Evolutionary conservation across 2,888 invertebrate species (phyloP), one percentile per base, ranked within the genome.

Genomic region (Ellobium chinense): DNA sequence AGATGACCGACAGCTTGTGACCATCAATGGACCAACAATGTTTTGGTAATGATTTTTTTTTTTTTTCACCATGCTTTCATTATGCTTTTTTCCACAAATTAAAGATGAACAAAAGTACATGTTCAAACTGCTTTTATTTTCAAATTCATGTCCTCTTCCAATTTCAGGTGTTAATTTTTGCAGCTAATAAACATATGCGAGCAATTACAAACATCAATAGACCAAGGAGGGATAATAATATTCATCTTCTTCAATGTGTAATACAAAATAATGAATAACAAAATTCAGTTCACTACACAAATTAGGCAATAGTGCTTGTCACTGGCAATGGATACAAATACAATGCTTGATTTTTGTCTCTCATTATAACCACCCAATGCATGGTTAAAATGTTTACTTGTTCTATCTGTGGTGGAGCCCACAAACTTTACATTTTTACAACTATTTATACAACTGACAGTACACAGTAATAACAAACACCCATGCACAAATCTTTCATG

Each of bases 221-320:
- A 75, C 5, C 75, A 75, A 75, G 75, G 75, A 75, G 75, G 75
- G 75, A 60, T 62, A 62, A 73, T 62, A 12, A 31, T 29, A 14
- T 31, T 34, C 36, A 27, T 34, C 29, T 31, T 39, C 21, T 39
- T n/a, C 29, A 62, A 36, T 27, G 63, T 21, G 34, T 18, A 24
- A 36, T 34, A 39, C 21, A 36, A 60, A 34, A 37, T 36, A 27
- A 60, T n/a, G 2, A 65, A 27, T 39, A 75, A 75, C 37, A 75
- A 31, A 66, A 56, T 34, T 76, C n/a, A 31, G 36, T 31, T 65
- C 58, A 74, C 76, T 66, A 66, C 76, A 76, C 54, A 46, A 66
- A 66, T 31, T 34, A 66, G 54, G 66, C 66, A 76, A 54, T 29
- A 66, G 76, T 56, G 62, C 65, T 76, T 37, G 76, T 66, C 76